Conservation (phyloP, 2,797 vertebrate species). For the Podargus strigoides region DNA sequence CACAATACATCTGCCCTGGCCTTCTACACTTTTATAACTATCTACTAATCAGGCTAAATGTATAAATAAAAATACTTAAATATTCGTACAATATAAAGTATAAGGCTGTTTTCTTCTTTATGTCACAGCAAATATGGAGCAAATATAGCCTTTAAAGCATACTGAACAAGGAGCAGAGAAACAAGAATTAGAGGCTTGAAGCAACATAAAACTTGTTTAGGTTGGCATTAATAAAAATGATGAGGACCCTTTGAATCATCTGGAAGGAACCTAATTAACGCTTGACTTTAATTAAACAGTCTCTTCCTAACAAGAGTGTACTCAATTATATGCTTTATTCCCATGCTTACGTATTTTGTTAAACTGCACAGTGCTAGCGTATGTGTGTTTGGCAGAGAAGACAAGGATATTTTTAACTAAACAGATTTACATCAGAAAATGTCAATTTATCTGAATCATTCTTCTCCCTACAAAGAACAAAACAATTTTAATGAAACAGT, state of each 20-base stretch:
- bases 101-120: neutral
- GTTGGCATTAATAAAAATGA: neutral
- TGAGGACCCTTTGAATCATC: neutral
- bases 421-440: neutral
- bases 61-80: neutral
- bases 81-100: neutral
- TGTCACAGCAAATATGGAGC: neutral
- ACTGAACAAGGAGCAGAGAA: neutral
- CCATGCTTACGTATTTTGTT: neutral
- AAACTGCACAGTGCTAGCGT: neutral
- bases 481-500: neutral
- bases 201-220: neutral
- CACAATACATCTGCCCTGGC: neutral
- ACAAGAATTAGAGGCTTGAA: neutral
- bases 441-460: neutral
- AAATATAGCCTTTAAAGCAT: neutral
- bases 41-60: neutral
- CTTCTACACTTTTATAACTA: neutral
- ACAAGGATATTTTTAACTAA: neutral
- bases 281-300: slow-evolving; percentile 21
- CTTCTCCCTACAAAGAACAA: neutral
- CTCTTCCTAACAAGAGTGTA: neutral
- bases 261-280: slow-evolving; percentile 1
- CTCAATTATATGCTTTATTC: neutral
- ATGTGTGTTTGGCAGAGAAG: neutral